Evolutionary conservation across 2,888 invertebrate species (phyloP).

Genomic region (Eupeodes luniger): DNA sequence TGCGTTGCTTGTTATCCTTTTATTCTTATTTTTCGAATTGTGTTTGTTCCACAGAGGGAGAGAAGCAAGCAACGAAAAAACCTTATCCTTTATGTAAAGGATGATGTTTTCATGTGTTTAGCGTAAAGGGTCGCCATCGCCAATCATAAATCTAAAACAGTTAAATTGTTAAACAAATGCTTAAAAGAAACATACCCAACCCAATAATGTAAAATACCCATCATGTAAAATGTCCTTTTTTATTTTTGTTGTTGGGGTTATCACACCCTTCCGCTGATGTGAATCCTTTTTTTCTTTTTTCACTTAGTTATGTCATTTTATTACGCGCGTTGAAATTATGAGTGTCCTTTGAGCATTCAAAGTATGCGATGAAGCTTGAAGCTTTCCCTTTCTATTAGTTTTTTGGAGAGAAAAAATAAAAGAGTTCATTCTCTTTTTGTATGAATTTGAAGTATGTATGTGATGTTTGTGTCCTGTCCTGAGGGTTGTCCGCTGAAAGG

Average conservation of each 20-base stretch:
- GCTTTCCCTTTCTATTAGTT: background rate
- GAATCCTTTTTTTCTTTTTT: slow-evolving; percentile 72
- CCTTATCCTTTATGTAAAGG: slow-evolving; percentile 67
- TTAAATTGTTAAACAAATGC: slow-evolving; percentile 76
- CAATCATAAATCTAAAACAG: slow-evolving; percentile 72
- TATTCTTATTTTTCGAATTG: slow-evolving; percentile 16
- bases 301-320: slow-evolving; percentile 66
- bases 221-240: slow-evolving; percentile 33
- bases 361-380: background rate
- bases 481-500: slow-evolving; percentile 64
- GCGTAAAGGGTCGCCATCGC: slow-evolving; percentile 50
- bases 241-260: slow-evolving; percentile 38
- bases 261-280: slow-evolving; percentile 71
- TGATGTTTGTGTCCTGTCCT: slow-evolving; percentile 21
- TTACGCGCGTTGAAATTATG: slow-evolving; percentile 69
- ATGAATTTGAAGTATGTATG: slow-evolving; percentile 44
- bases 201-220: background rate
- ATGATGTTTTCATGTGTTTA: background rate
- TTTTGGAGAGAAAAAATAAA: slow-evolving; percentile 4
- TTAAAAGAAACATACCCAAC: slow-evolving; percentile 25
- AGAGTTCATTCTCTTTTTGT: background rate
- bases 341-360: slow-evolving; percentile 69
- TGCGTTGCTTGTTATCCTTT: slow-evolving; percentile 74
- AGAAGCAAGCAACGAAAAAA: too few relatives aligned
- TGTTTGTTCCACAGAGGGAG: background rate